Percentiles rank a stretch among this genome's conserved stretches.
Evolutionary conservation across 2,797 vertebrate genomes (phyloP).

Genomic region (Acanthopagrus latus): DNA sequence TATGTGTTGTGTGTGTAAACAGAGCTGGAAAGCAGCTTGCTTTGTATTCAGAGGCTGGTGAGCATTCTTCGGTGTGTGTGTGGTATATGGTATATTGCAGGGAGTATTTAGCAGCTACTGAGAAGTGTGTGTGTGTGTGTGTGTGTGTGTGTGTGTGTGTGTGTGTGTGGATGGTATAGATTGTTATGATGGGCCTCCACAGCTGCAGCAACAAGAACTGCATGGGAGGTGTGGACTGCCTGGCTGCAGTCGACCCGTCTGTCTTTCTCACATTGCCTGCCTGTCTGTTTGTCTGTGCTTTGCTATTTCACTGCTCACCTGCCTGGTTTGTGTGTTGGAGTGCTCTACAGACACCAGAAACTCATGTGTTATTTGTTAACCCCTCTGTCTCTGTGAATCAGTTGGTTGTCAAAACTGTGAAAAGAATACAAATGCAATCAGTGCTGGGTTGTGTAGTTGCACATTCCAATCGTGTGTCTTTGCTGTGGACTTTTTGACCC

Average conservation of each 20-base stretch:
- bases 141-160: conserved; percentile 39
- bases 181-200: conserved; percentile 61
- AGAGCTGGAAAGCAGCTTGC: conserved; percentile 9
- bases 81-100: conserved; percentile 4
- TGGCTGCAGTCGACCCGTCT: conserved; percentile 14
- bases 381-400: neutral
- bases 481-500: conserved; percentile 1
- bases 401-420: neutral
- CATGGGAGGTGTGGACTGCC: conserved; percentile 17
- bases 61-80: neutral
- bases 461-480: neutral
- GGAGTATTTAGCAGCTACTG: conserved; percentile 13
- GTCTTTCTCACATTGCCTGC: conserved; percentile 30
- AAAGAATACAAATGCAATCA: neutral
- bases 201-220: conserved; percentile 62
- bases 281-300: neutral
- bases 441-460: neutral
- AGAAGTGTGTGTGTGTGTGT: conserved; percentile 3
- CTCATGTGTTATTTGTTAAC: neutral
- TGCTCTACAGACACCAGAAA: neutral
- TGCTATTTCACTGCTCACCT: neutral
- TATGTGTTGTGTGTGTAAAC: conserved; percentile 4
- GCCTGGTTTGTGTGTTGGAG: neutral
- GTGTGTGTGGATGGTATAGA: conserved; percentile 49
- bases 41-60: conserved; percentile 13